Percentiles rank a stretch among this genome's conserved stretches.
Conservation (phyloP, 1,140 invertebrate species). For the Zeugodacus cucurbitae region DNA sequence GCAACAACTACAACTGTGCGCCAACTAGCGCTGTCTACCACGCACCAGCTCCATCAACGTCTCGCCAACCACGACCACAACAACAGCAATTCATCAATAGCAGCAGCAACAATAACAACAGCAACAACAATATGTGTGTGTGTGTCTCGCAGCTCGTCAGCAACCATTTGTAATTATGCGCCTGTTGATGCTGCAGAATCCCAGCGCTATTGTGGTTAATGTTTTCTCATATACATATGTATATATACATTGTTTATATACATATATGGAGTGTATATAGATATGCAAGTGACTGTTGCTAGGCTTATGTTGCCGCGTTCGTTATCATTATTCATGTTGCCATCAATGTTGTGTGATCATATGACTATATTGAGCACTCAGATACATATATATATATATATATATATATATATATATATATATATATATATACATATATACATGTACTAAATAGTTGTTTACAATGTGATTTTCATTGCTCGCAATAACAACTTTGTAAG, state of each 20-base stretch:
- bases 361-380: not conserved
- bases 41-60: not conserved
- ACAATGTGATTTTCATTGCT: not conserved
- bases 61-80: not conserved
- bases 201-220: not conserved
- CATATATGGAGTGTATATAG: not conserved
- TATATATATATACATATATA: not conserved
- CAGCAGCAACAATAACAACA: not conserved
- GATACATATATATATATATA: not conserved
- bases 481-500: not conserved
- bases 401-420: not conserved
- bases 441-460: not conserved
- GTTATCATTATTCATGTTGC: not conserved
- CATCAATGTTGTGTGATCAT: not conserved
- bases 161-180: not conserved
- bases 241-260: no score
- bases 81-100: conserved; percentile 18
- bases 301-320: not conserved
- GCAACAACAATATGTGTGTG: not conserved
- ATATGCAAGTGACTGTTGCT: not conserved
- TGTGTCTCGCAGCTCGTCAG: not conserved
- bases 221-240: not conserved
- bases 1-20: not conserved
- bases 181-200: not conserved
- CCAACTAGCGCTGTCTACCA: not conserved